Base-by-base conservation (phyloP, 2,797 vertebrate species). In the Australoheros facetus region DNA sequence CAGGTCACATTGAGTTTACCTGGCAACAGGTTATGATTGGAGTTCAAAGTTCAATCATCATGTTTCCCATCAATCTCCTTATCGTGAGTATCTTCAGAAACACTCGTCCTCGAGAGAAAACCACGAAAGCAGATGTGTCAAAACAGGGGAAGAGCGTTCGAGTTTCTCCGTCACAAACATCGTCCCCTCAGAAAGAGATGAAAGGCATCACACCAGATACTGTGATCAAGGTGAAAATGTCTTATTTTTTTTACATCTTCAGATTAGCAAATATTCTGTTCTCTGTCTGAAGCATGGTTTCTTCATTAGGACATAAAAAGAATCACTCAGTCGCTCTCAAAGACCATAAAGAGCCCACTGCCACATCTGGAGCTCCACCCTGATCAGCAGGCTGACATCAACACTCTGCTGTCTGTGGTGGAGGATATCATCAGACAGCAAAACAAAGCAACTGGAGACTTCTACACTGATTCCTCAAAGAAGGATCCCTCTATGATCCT, bases 71-170 rank as follows among this genome's bases (percentile, higher is more conserved):
- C 95, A 99, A 99, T 91, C 95, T 99, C 79, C 95, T 99, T 39
- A 99, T 99, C 3, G 97, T 99, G 85, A 97, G 97, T 85, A 97
- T 99, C 94, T 99, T 99, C 95, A 95, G 97, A 92, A 98, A 97
- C 71, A 85, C 91, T 66, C 92, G 91, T 2, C 93, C 96, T 56
- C 87, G 82, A 79, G 93, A 95, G 78, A 88, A 75, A 51, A 75
- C 78, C 42, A 39, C 75, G 12, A 92, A 89, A 88, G 82, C 81
- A 4, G 94, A 96, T 53, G 13, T 70, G 0, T 83, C 85, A 8
- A 96, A 95, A 64, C 88, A 89, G 0, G 94, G 93, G 54, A 97
- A 96, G 83, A 91, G 88, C 1, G 94, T 90, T 1, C 91, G 90
- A 5, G 94, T 96, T 34, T 93, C 94, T 45, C 95, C 95, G 3